phyloP scores from a whole-genome alignment of 2,888 invertebrate species.

The Cantharis rustica region DNA sequence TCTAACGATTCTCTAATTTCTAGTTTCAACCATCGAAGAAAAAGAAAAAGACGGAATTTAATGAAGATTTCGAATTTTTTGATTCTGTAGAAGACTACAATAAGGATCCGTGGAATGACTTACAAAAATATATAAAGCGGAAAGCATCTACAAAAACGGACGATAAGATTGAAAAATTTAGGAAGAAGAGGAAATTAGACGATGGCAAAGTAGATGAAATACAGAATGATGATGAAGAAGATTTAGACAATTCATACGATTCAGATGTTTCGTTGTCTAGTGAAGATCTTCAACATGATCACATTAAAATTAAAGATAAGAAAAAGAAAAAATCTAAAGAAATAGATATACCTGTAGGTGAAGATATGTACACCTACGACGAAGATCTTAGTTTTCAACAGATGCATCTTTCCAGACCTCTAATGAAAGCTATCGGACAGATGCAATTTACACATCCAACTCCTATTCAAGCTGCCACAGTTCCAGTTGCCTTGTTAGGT shows the following conservation, averaged over 20 bases:
- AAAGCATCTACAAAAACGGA: slow-evolving; percentile 82
- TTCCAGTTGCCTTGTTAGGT: slow-evolving; percentile 88
- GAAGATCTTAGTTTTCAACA: slow-evolving; percentile 79
- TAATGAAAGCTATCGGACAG: slow-evolving; percentile 87
- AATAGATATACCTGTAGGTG: slow-evolving; percentile 61
- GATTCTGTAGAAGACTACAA: slow-evolving; percentile 79
- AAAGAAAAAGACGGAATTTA: slow-evolving; percentile 74
- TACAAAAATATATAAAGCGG: slow-evolving; percentile 78
- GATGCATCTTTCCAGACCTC: slow-evolving; percentile 94
- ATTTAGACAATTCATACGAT: slow-evolving; percentile 53
- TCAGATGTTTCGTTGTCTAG: slow-evolving; percentile 73
- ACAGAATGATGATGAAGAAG: slow-evolving; percentile 43
- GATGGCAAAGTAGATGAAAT: slow-evolving; percentile 57
- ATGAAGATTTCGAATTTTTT: slow-evolving; percentile 81
- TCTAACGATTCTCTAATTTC: slow-evolving; percentile 37
- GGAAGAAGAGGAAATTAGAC: slow-evolving; percentile 46
- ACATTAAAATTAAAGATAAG: slow-evolving; percentile 69
- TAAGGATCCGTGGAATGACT: slow-evolving; percentile 78
- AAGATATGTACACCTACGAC: slow-evolving; percentile 70
- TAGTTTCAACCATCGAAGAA: slow-evolving; percentile 85
- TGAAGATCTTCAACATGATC: slow-evolving; percentile 76
- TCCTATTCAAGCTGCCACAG: slow-evolving; percentile 94
- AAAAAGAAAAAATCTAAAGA: slow-evolving; percentile 58
- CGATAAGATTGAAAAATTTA: slow-evolving; percentile 75
- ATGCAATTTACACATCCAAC: slow-evolving; percentile 94